These are phyloP conservation scores for Exaiptasia diaphana DNA, from an alignment of 64 coral and sea anemone species.

Conservation along the genomic window DNA sequence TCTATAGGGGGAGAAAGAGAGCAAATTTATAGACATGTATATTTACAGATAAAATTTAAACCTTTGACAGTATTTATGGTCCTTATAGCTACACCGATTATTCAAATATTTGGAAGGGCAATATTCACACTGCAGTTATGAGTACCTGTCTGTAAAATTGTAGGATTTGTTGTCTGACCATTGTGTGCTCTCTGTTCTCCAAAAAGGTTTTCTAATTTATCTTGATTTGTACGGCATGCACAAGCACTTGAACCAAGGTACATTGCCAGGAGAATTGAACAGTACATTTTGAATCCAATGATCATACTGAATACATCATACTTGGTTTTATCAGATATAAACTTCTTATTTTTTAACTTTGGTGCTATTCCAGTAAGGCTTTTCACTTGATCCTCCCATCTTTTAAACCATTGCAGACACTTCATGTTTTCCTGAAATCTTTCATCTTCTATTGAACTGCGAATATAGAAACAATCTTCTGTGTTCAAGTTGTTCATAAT, in stretches of 20 bases:
- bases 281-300: slow-evolving; percentile 25
- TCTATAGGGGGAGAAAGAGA: background rate
- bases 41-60: too few species aligned
- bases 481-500: too few species aligned
- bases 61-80: background rate
- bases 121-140: background rate
- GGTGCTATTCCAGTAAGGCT: background rate
- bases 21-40: too few species aligned
- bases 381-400: background rate
- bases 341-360: background rate
- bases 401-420: too few species aligned
- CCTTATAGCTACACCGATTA: background rate
- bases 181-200: slow-evolving; percentile 49
- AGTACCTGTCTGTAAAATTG: slow-evolving; percentile 52
- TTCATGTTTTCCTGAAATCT: too few species aligned
- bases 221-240: slow-evolving; percentile 19
- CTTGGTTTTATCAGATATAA: background rate
- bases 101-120: background rate
- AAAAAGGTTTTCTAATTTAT: slow-evolving; percentile 46
- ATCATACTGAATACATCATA: slow-evolving; percentile 14
- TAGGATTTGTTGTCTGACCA: slow-evolving; percentile 43
- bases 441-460: too few species aligned
- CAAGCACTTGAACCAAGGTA: slow-evolving; percentile 14
- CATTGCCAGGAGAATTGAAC: background rate
- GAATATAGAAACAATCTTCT: too few species aligned